These are phyloP conservation scores for Acipenser ruthenus DNA, from an alignment of 2,797 vertebrate genomes.

Conservation along the genomic window DNA sequence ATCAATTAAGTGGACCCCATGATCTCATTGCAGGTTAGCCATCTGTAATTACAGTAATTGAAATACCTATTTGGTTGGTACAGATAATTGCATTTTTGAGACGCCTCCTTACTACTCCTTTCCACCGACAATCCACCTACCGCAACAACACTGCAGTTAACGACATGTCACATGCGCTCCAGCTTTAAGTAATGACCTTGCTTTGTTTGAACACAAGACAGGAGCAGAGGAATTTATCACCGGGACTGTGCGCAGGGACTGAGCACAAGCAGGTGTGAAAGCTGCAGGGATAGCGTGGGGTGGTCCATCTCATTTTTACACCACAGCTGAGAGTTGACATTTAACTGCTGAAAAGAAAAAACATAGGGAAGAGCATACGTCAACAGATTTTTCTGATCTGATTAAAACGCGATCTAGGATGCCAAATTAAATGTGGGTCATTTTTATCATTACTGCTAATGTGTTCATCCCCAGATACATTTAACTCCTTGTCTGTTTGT, in stretches of 20 bases:
- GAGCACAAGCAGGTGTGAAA: background rate
- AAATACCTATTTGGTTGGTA: no score
- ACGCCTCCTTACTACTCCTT: no score
- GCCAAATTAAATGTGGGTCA: background rate
- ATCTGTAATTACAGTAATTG: no score
- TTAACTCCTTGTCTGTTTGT: no score
- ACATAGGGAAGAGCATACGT: background rate
- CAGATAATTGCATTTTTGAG: no score
- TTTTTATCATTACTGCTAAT: background rate
- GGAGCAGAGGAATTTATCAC: background rate
- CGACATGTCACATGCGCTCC: background rate
- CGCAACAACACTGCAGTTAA: background rate
- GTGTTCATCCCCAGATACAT: no score
- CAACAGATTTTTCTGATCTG: background rate
- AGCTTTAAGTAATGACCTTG: background rate
- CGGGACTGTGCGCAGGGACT: background rate
- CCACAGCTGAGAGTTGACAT: background rate
- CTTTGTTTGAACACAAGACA: background rate
- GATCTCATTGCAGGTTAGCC: no score
- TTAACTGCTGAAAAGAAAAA: background rate
- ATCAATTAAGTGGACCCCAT: no score
- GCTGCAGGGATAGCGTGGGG: background rate
- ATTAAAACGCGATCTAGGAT: background rate
- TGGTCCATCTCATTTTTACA: background rate
- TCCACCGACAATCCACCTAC: no score